Conservation (phyloP, 2,888 invertebrate genomes). For the Drosophila leonis region DNA sequence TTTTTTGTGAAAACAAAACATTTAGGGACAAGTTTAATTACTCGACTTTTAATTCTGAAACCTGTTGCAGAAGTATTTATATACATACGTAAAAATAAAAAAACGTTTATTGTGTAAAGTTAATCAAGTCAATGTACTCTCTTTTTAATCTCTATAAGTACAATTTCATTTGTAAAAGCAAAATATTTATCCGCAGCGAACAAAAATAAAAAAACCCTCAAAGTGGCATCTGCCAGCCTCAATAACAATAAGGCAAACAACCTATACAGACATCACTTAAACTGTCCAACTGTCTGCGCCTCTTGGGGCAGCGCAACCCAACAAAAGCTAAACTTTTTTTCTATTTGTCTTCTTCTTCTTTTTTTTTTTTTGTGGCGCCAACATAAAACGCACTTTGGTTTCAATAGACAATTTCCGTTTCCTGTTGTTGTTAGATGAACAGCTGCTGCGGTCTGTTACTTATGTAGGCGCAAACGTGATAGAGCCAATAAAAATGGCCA, state of each 20-base stretch:
- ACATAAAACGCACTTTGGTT: constrained; percentile 64
- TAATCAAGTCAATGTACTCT: neutral
- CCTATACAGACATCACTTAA: constrained; percentile 66
- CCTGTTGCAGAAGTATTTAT: neutral
- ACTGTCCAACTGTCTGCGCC: constrained; percentile 69
- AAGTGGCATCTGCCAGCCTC: constrained; percentile 4
- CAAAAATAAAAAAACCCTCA: neutral
- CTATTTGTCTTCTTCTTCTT: neutral
- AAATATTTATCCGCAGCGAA: constrained; percentile 1
- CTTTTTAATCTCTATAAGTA: constrained; percentile 5
- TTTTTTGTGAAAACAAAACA: too few species aligned
- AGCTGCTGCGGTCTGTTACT: constrained; percentile 55
- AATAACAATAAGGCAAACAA: constrained; percentile 47
- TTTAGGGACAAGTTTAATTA: too few species aligned
- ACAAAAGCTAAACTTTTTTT: constrained; percentile 42
- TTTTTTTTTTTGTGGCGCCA: constrained; percentile 18
- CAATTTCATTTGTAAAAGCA: neutral
- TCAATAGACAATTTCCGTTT: constrained; percentile 75
- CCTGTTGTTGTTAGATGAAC: constrained; percentile 70
- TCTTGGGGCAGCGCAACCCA: constrained; percentile 31
- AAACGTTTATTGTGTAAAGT: neutral
- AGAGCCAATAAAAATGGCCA: constrained; percentile 64
- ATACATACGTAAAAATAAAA: neutral
- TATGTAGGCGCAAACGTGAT: constrained; percentile 55
- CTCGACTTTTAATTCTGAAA: neutral